Base-by-base conservation (phyloP, 2,113 vertebrate species). In the Tragelaphus strepsiceros region DNA sequence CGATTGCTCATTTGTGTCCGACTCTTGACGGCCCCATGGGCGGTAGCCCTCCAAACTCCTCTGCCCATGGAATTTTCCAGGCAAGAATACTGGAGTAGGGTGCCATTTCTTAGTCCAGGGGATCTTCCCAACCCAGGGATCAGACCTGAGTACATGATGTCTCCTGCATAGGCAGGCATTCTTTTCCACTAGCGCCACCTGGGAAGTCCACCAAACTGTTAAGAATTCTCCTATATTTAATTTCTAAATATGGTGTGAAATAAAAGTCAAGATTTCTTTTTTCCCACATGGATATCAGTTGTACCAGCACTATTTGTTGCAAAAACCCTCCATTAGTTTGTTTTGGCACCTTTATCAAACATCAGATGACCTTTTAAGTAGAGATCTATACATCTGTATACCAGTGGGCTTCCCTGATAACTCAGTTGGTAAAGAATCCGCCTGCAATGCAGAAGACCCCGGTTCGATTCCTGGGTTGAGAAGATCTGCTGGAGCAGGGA, bases 301-400 rank as follows among this genome's bases (percentile, higher is more conserved):
- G 19, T 71, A 84, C 62, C 54, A 62, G 35, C 62, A 89, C 22
- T 24, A 77, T 91, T 82, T 81, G 32, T 86, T 71, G 21, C 82
- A 67, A 94, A 86, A 22, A 30, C 59, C 22, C 11, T 58, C 43
- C 88, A 17, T 91, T 94, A 43, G 24, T 86, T 91, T 91, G 21
- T 53, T 91, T 74, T 71, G 71, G 22, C n/a, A 86, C 17, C 30
- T 58, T 64, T 53, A 32, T 32, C 51, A 91, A 71, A 86, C 81
- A 67, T 95, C 82, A 82, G 30, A 81, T 91, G 74, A 87, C 59
- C 30, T 81, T 94, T 85, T 87, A 87, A 94, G 16, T 91, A 26
- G 59, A 35, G 21, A 17, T 59, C 64, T 64, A 24, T 67, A 17
- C 2, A 82, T 67, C 30, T 67, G n/a, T 67, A 58, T 90, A 30